These are phyloP conservation scores for Lophotis ruficrista DNA, from an alignment of 2,113 vertebrate genomes.

Conservation along the genomic window DNA sequence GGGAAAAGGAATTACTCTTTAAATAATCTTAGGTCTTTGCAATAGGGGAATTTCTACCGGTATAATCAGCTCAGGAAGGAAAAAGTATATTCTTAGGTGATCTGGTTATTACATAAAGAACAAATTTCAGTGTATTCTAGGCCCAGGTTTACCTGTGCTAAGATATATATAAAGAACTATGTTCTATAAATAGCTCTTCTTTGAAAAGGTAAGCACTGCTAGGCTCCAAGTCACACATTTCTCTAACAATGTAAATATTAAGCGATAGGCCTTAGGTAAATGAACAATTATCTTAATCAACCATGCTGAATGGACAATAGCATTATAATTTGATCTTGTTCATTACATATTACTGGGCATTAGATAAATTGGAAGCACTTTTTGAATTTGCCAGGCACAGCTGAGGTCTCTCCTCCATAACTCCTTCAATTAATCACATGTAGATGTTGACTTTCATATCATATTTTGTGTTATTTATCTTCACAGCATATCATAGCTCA, in stretches of 20 bases:
- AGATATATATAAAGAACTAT: neutral
- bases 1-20: neutral
- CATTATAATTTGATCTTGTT: constrained; percentile 35
- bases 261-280: constrained; percentile 1
- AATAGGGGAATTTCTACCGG: neutral
- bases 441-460: neutral
- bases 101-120: neutral
- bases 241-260: constrained; percentile 1
- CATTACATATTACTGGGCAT: neutral
- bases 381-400: neutral
- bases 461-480: neutral
- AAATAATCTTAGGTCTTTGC: neutral
- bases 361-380: constrained; percentile 20
- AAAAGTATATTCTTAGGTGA: neutral
- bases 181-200: neutral
- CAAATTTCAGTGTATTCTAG: neutral
- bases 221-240: neutral
- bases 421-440: constrained; percentile 19
- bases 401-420: neutral
- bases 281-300: constrained; percentile 38
- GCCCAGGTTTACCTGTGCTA: neutral
- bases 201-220: neutral
- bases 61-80: neutral
- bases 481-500: neutral
- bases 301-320: neutral